Conservation (phyloP, 2,113 vertebrate genomes). For the Mormyrus iriodes region DNA sequence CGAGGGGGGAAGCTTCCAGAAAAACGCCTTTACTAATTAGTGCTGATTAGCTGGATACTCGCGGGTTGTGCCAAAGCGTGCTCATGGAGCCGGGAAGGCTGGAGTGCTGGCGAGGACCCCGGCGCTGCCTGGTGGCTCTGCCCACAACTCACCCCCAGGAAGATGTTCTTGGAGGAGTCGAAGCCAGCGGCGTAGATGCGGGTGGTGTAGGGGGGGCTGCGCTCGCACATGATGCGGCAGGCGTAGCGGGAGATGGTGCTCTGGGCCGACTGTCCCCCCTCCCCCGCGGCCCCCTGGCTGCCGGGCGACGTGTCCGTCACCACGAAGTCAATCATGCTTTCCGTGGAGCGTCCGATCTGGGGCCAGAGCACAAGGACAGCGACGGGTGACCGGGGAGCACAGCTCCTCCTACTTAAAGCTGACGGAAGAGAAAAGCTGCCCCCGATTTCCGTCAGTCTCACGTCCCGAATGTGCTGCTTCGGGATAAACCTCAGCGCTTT, state of each 20-base stretch:
- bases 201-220: constrained; percentile 83
- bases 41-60: background rate
- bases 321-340: constrained; percentile 96
- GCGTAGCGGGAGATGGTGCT: constrained; percentile 98
- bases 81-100: background rate
- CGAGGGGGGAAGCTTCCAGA: background rate
- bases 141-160: constrained; percentile 67
- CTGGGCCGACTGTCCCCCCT: constrained; percentile 77
- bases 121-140: background rate
- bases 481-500: background rate
- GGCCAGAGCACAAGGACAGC: background rate
- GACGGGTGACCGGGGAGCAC: too few species aligned
- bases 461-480: background rate
- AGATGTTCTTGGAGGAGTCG: constrained; percentile 73
- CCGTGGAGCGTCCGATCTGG: constrained; percentile 92
- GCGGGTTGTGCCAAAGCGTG: background rate
- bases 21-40: background rate
- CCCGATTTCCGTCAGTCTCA: background rate
- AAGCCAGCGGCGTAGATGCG: constrained; percentile 96
- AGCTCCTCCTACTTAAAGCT: background rate
- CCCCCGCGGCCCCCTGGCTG: constrained; percentile 59
- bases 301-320: constrained; percentile 87
- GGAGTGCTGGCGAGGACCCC: background rate
- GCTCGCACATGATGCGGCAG: constrained; percentile 91
- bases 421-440: background rate